These are phyloP conservation scores for Teleogryllus occipitalis DNA, from an alignment of 1,140 invertebrate genomes.

Conservation along the genomic window DNA sequence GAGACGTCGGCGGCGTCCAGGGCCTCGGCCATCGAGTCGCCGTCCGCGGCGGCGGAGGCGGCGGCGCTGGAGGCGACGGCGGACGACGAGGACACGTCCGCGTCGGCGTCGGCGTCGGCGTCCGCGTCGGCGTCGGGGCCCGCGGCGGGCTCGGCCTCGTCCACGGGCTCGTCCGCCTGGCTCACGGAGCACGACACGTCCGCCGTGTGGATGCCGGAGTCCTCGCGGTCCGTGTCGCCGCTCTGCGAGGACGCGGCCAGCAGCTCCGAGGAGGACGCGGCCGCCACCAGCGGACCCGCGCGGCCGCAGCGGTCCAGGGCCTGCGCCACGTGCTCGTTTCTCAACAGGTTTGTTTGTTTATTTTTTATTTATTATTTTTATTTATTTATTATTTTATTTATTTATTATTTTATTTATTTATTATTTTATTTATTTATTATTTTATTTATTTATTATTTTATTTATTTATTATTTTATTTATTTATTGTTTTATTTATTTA, in stretches of 20 bases:
- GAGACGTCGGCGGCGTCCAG: not conserved
- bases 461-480: too few relatives aligned
- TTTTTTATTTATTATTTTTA: too few relatives aligned
- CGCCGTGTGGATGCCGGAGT: constrained; percentile 71
- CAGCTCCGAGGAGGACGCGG: constrained; percentile 42
- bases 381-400: too few relatives aligned
- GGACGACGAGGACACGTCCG: not conserved
- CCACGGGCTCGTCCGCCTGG: constrained; percentile 56
- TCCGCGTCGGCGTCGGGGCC: not conserved
- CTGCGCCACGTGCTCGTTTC: not conserved
- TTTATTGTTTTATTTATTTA: too few relatives aligned
- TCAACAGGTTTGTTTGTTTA: not conserved
- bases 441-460: too few relatives aligned
- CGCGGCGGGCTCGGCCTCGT: constrained; percentile 19
- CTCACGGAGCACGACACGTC: constrained; percentile 67
- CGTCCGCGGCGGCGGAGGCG: too few relatives aligned
- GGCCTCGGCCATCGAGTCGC: not conserved
- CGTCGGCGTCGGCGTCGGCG: not conserved
- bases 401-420: too few relatives aligned
- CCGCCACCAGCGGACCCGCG: constrained; percentile 42
- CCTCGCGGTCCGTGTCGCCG: constrained; percentile 63
- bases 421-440: too few relatives aligned
- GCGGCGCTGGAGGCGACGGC: too few relatives aligned
- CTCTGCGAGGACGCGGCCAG: constrained; percentile 33
- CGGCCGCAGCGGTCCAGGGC: constrained; percentile 45